Evolutionary conservation across 2,797 vertebrate species (phyloP).

Genomic region (Distichodus sexfasciatus): DNA sequence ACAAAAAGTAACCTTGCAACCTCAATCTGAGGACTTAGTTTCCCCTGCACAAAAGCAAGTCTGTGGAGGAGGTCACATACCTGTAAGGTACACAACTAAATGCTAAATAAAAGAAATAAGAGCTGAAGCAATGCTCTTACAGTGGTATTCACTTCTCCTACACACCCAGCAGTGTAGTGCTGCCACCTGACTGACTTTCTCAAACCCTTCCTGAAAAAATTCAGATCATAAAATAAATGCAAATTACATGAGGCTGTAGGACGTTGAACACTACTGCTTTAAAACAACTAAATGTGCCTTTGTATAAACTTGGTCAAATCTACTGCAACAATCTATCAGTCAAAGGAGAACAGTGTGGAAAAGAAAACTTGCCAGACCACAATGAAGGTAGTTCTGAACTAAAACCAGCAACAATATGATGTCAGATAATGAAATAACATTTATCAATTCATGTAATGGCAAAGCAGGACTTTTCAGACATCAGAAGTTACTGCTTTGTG

Average conservation of each 20-base stretch:
- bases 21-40: constrained; percentile 76
- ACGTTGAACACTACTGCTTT: constrained; percentile 16
- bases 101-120: constrained; percentile 58
- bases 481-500: constrained; percentile 35
- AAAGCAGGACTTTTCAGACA: constrained; percentile 39
- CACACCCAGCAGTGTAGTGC: constrained; percentile 21
- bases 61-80: constrained; percentile 68
- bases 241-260: neutral
- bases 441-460: constrained; percentile 30
- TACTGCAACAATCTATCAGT: constrained; percentile 35
- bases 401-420: neutral
- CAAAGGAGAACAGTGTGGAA: neutral
- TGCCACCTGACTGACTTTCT: constrained; percentile 18
- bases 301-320: constrained; percentile 37
- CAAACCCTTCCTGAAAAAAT: constrained; percentile 6
- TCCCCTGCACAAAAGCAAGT: constrained; percentile 62
- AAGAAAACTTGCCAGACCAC: constrained; percentile 7
- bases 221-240: constrained; percentile 4
- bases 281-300: constrained; percentile 27
- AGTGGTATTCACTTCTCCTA: constrained; percentile 21
- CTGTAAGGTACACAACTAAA: constrained; percentile 80
- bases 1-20: constrained; percentile 61
- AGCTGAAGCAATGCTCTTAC: constrained; percentile 36
- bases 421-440: constrained; percentile 17
- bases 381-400: constrained; percentile 1